Base-by-base conservation (phyloP, 2,888 invertebrate species). In the Erynnis tages region DNA sequence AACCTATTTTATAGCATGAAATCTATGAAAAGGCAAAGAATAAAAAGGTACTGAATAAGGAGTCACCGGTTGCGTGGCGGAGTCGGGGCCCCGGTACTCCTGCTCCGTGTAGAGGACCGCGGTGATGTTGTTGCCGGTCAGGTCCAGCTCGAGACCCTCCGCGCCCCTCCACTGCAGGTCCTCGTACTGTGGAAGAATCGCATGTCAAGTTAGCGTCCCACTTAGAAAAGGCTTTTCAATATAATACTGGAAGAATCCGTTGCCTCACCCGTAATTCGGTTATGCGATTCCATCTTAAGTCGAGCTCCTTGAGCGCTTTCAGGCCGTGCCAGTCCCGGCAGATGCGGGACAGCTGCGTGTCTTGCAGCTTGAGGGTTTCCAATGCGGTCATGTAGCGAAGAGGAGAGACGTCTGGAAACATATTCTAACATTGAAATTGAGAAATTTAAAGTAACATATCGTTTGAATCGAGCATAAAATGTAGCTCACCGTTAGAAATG, bases 231-330 rank as follows among this genome's bases (percentile, higher is more conserved):
- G 21, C n/a, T n/a, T n/a, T n/a, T n/a, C n/a, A n/a, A n/a, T n/a
- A n/a, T n/a, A 21, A 3, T 21, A 21, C 6, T 3, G 21, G 21
- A 21, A 6, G 21, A n/a, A n/a, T n/a, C n/a, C n/a, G n/a, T n/a
- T 21, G 16, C 2, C 41, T 29, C 17, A 62, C 65, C 54, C 53
- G 29, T 8, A 69, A 58, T 27, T 11, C 6, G 8, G 60, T 43
- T 45, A 67, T 55, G 54, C 53, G 47, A 60, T 69, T 69, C 46
- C 38, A 0, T 38, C 56, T 29, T 38, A 68, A 62, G 56, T 64
- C 59, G 35, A 68, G 57, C 11, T 2, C 3, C 14, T 8, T 10
- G n/a, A 66, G 66, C n/a, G 4, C 27, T 10, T 41, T 44, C 27
- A 37, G 13, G 7, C 7, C 40, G 14, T 54, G 53, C 64, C 65